Evolutionary conservation across 2,113 vertebrate species (phyloP), one percentile per base, ranked within the genome.

Genomic region (Protobothrops mucrosquamatus): DNA sequence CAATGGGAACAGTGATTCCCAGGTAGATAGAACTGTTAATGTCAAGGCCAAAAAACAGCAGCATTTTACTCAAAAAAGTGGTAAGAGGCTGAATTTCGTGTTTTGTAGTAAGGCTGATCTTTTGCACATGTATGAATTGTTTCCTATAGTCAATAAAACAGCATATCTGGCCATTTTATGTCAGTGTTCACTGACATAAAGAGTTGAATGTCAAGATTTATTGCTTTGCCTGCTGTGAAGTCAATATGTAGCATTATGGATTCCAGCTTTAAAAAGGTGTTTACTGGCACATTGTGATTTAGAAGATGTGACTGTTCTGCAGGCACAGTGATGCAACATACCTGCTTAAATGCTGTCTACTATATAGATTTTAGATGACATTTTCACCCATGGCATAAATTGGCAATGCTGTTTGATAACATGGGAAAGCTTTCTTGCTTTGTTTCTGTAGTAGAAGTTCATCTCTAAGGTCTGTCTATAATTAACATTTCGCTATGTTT

Each of bases 221-320:
- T 81, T 81, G 34, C 74, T 81, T 22, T 39, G 6, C 69, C 69
- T 81, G 69, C 34, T 81, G n/a, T 81, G 69, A 81, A 39, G 15
- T 81, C 15, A 39, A 81, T 57, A 48, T 85, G 18, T 85, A 92
- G 26, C 11, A 14, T 85, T 92, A 43, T 92, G 64, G n/a, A 48
- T 92, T 92, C 52, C 64, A 57, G 12, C 81, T 92, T 92, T 74
- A 85, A 57, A 43, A 48, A 89, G 39, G 52, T 23, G 39, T 92
- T 89, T 85, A 48, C 54, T 59, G 34, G 39, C 6, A 43, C 52
- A 24, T 34, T 89, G 20, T 92, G 55, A 55, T 88, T 92, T 88
- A 61, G n/a, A 92, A 92, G 86, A 34, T 89, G 24, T 55, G 46
- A 52, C 56, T 24, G 18, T 88, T 74, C 34, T 29, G 2, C 64